A percentile compares a stretch with the other conserved stretches of the same genome.
Evolutionary conservation across 2,888 invertebrate genomes (phyloP).

Genomic region (Cerastoderma edule): DNA sequence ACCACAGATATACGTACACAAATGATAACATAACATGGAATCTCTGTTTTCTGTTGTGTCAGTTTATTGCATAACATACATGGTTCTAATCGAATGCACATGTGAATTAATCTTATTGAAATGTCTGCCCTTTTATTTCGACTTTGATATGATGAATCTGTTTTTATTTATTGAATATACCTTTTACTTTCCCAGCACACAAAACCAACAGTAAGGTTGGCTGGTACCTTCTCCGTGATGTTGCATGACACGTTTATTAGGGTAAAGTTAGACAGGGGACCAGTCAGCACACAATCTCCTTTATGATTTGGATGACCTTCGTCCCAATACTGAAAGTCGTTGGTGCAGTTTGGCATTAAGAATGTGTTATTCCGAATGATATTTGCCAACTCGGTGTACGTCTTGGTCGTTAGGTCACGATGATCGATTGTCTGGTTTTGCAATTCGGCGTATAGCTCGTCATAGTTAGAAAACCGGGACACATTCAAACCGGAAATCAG

Average conservation of each 20-base stretch:
- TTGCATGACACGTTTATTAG: not conserved
- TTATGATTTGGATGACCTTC: slow-evolving; percentile 1
- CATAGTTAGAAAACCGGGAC: not conserved
- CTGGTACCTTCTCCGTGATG: not conserved
- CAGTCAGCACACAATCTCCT: slow-evolving; percentile 4
- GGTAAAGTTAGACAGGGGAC: slow-evolving; percentile 9
- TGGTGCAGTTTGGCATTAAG: not conserved
- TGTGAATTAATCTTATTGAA: too few relatives aligned
- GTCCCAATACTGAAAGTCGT: not conserved
- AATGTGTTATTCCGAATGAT: not conserved
- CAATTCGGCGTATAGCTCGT: not conserved
- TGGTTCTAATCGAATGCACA: too few relatives aligned
- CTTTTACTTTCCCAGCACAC: slow-evolving; percentile 14
- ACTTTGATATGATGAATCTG: too few relatives aligned
- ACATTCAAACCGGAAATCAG: slow-evolving; percentile 9
- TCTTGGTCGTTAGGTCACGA: not conserved
- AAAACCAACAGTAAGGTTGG: not conserved
- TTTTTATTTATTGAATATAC: too few relatives aligned
- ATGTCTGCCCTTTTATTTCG: too few relatives aligned
- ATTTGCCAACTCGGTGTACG: slow-evolving; percentile 8
- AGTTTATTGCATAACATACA: too few relatives aligned
- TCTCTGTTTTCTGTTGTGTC: too few relatives aligned
- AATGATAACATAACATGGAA: too few relatives aligned
- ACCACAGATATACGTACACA: too few relatives aligned
- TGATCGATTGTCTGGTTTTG: not conserved